These are phyloP conservation scores for Cygnus olor DNA, from an alignment of 2,797 vertebrate species.

Conservation along the genomic window DNA sequence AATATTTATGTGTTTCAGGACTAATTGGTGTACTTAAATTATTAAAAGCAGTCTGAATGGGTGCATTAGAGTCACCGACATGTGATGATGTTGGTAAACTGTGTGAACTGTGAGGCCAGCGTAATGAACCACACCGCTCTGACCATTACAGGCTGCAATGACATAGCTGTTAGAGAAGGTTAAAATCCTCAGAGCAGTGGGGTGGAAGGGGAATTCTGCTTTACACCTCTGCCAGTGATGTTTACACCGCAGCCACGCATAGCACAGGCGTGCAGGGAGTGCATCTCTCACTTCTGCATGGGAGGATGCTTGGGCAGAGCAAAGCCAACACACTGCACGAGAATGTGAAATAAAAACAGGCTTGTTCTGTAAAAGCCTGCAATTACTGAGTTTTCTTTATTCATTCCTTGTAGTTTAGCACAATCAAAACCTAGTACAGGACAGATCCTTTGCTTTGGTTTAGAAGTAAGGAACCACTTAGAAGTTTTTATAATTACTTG, in stretches of 20 bases:
- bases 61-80: rapidly evolving
- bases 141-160: neutral
- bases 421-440: neutral
- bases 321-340: neutral
- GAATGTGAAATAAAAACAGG: neutral
- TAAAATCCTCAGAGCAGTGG: neutral
- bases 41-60: neutral
- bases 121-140: neutral
- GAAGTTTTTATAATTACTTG: neutral
- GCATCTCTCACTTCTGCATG: neutral
- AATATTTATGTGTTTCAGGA: neutral
- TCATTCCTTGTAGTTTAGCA: neutral
- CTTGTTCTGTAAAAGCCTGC: neutral
- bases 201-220: neutral
- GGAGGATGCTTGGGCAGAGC: neutral
- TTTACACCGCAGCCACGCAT: rapidly evolving
- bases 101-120: neutral
- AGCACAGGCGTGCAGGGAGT: rapidly evolving
- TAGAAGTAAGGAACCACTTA: neutral
- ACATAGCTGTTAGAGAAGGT: neutral
- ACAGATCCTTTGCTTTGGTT: neutral
- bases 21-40: neutral
- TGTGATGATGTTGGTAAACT: rapidly evolving
- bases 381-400: neutral
- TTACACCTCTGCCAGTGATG: rapidly evolving